Conservation (phyloP, 2,797 vertebrate species). For the Crypturellus tataupa region DNA sequence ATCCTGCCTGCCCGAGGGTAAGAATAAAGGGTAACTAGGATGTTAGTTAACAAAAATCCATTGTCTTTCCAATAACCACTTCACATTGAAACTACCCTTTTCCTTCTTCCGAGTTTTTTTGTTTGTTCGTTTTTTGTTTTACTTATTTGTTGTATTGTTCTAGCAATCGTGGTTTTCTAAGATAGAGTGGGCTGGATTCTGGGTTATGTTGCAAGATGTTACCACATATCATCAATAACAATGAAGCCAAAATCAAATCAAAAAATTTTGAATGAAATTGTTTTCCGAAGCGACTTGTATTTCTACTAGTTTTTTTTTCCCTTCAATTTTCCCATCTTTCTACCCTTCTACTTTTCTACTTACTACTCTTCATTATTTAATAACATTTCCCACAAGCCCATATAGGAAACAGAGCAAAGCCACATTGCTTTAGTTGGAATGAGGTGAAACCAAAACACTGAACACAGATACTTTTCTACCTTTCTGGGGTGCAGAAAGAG, state of each 20-base stretch:
- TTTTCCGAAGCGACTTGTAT: background rate
- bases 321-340: background rate
- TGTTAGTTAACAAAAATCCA: background rate
- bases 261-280: background rate
- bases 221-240: background rate
- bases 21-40: slow-evolving; percentile 33
- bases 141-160: background rate
- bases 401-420: background rate
- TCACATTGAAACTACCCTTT: background rate
- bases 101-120: background rate
- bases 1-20: slow-evolving; percentile 87
- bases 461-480: background rate
- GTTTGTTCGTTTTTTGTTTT: background rate
- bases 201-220: background rate
- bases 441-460: background rate
- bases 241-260: background rate
- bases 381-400: background rate
- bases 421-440: background rate
- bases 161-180: background rate
- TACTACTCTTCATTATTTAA: background rate
- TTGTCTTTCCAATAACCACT: background rate
- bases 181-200: background rate
- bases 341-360: background rate
- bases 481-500: background rate
- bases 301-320: rapidly evolving